Evolutionary conservation across 2,113 vertebrate genomes (phyloP), one percentile per base, ranked within the genome.

Genomic region (Pomatostomus ruficeps): DNA sequence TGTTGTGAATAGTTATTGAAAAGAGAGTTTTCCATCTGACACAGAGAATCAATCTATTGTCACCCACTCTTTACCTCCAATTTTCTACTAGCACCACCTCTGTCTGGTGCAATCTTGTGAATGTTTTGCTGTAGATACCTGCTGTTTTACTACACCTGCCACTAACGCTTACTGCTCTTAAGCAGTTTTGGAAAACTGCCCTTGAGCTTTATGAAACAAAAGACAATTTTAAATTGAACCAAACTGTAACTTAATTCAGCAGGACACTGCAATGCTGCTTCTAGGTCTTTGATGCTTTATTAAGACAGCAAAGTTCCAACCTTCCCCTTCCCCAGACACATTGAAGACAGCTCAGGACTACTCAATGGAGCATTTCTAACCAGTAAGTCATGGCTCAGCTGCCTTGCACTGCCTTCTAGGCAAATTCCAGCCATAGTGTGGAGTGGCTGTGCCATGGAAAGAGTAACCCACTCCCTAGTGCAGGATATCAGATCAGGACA

Each of bases 61-160:
- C 83, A 86, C n/a, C 88, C 52, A 63, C 55, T 85, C 75, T 76
- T 81, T 93, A 83, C 55, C 59, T 93, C 75, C 75, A 83, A 59
- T 88, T 93, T 93, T 86, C 89, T 95, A 38, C 87, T 43, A 73
- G 78, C 63, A 87, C 62, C 95, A 91, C 85, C 70, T 91, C 81
- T 95, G 81, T 87, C 93, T 89, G 62, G 58, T 76, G 71, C 74
- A 95, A 94, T 93, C 90, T 82, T 94, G 42, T 85, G 88, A 83
- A 85, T 70, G 65, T 36, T 94, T 93, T 94, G 45, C 71, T 91
- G 46, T 51, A 89, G 88, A 46, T 82, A 79, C 66, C 77, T 85
- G 87, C 87, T 95, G 94, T 16, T 97, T 95, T 87, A 54, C 54
- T 85, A 91, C 54, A 76, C 61, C 35, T 81, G 54, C 85, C 42